Conservation (phyloP, 2,888 invertebrate genomes). For the Crossocerus cetratus region DNA sequence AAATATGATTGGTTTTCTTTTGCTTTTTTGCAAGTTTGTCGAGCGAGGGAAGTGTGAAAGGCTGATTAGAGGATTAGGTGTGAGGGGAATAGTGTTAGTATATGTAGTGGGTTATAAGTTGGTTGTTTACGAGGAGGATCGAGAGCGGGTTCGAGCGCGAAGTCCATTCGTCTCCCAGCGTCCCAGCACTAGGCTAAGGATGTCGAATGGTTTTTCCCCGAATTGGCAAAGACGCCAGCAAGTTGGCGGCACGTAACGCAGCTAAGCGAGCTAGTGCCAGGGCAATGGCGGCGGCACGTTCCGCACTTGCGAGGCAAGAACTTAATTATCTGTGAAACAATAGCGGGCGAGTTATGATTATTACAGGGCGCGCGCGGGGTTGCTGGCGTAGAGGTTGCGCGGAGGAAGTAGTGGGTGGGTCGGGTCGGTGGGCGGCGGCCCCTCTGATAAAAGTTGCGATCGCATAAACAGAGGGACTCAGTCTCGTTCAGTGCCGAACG, state of each 20-base stretch:
- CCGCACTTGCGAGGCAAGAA: slow-evolving; percentile 63
- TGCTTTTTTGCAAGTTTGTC: no score
- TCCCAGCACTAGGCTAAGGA: slow-evolving; percentile 56
- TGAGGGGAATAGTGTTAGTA: no score
- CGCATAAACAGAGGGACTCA: slow-evolving; percentile 69
- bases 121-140: background rate
- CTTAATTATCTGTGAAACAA: slow-evolving; percentile 73
- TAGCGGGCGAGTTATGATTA: slow-evolving; percentile 71
- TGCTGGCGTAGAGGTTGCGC: slow-evolving; percentile 40
- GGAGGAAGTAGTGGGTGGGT: slow-evolving; percentile 27
- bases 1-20: no score
- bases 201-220: slow-evolving; percentile 64
- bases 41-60: no score
- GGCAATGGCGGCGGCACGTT: slow-evolving; percentile 36
- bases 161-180: slow-evolving; percentile 30
- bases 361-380: slow-evolving; percentile 52
- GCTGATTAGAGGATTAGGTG: no score
- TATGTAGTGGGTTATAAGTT: background rate
- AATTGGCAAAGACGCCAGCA: slow-evolving; percentile 64
- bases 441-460: slow-evolving; percentile 67
- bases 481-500: slow-evolving; percentile 65
- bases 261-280: no score
- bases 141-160: slow-evolving; percentile 13
- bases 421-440: slow-evolving; percentile 44
- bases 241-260: slow-evolving; percentile 28